A percentile compares a stretch with the other conserved stretches of the same genome.
These are phyloP conservation scores for Eunapius fragilis DNA, from an alignment of 37 sponge, comb jelly and placozoan genomes.

Conservation along the genomic window DNA sequence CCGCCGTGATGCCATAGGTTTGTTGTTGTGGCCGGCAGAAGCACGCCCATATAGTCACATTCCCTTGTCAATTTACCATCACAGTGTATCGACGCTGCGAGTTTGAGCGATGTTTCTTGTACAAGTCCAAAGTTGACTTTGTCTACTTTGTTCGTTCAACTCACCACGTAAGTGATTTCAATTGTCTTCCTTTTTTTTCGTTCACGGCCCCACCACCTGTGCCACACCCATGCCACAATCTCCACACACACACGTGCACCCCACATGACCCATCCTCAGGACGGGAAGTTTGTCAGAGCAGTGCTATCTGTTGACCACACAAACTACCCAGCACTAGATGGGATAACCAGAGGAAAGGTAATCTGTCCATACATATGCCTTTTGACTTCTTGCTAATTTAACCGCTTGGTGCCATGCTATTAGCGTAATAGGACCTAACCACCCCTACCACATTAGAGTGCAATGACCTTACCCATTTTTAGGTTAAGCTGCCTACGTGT, in stretches of 20 bases:
- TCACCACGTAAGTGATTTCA: background rate
- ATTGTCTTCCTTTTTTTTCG: background rate
- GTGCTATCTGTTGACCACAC: background rate
- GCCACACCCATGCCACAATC: no score
- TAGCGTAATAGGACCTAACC: no score
- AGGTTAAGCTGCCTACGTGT: no score
- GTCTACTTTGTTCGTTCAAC: background rate
- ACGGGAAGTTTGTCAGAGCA: background rate
- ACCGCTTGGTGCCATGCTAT: no score
- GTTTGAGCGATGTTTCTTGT: background rate
- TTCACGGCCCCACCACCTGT: background rate
- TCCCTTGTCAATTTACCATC: background rate
- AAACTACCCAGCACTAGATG: background rate
- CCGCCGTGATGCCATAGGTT: background rate
- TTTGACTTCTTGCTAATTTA: no score
- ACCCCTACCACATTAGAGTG: background rate
- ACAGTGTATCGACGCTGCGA: background rate
- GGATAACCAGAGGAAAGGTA: slow-evolving; percentile 10
- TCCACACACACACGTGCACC: no score
- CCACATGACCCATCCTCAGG: background rate
- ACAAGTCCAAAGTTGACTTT: background rate
- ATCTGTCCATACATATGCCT: no score
- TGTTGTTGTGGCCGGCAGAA: no score
- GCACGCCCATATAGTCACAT: no score
- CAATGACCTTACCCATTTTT: no score